Percentiles rank a stretch among this genome's conserved stretches.
phyloP scores from a whole-genome alignment of 2,113 vertebrate species.

The Elanus axillaris region DNA sequence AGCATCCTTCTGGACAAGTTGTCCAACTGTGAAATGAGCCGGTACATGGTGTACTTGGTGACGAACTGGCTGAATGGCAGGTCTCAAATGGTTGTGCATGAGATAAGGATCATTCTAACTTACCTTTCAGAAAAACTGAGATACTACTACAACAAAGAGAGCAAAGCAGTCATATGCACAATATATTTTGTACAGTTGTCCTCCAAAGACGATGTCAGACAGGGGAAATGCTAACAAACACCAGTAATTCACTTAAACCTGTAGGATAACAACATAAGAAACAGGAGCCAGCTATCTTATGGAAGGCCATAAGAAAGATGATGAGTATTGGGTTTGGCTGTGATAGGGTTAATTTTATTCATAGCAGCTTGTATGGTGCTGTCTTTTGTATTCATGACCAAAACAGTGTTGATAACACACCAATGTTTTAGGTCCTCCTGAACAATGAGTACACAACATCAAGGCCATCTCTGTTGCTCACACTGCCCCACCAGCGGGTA shows the following conservation, averaged over 20 bases:
- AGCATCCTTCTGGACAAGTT: not conserved
- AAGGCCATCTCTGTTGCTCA: not conserved
- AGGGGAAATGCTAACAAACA: not conserved
- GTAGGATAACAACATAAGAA: not conserved
- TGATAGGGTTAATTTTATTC: not conserved
- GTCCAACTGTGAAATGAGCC: not conserved
- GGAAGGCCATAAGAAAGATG: not conserved
- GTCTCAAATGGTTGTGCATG: not conserved
- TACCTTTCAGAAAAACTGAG: not conserved
- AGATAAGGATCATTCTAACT: not conserved
- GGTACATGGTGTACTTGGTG: fast-evolving
- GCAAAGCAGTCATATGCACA: not conserved
- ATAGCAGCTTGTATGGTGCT: not conserved
- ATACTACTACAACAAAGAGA: not conserved
- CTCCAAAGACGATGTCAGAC: not conserved
- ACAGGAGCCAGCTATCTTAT: not conserved
- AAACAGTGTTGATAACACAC: not conserved
- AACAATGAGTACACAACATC: not conserved
- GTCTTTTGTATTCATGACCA: not conserved
- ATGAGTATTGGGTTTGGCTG: not conserved
- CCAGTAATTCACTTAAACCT: not conserved
- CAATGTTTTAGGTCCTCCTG: not conserved
- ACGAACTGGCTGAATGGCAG: not conserved
- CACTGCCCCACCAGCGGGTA: not conserved
- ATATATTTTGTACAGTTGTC: not conserved